These are phyloP conservation scores for Platyrinchus mystaceus DNA, from an alignment of 2,797 vertebrate species.

Conservation along the genomic window DNA sequence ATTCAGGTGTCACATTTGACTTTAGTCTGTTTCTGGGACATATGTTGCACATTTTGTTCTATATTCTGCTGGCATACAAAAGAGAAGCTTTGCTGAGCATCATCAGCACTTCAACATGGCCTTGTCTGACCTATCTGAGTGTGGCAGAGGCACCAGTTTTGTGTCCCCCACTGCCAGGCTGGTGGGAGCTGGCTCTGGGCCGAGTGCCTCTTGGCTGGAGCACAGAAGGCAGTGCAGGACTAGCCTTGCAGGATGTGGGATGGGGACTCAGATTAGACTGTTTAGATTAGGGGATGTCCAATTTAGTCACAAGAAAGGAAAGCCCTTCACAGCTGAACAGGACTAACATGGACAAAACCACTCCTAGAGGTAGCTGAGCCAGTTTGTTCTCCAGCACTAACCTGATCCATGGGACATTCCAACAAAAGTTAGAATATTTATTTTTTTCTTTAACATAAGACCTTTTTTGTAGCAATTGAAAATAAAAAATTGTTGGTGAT, in stretches of 20 bases:
- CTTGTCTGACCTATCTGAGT: neutral
- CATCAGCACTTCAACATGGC: rapidly evolving
- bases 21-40: neutral
- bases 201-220: rapidly evolving
- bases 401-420: rapidly evolving
- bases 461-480: neutral
- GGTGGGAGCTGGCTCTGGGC: neutral
- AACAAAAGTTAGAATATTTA: neutral
- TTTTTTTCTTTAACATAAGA: neutral
- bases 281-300: rapidly evolving
- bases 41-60: rapidly evolving
- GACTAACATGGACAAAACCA: rapidly evolving
- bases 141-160: rapidly evolving
- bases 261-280: too few species aligned
- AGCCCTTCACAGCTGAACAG: neutral
- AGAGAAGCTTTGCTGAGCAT: neutral
- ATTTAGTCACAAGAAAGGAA: neutral
- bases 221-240: neutral
- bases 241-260: neutral
- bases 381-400: neutral
- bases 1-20: neutral
- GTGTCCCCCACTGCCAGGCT: rapidly evolving
- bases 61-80: neutral
- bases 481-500: neutral
- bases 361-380: neutral